Evolutionary conservation across 37 sponge, comb jelly and placozoan species (phyloP).

Genomic region (Geodia barretti): DNA sequence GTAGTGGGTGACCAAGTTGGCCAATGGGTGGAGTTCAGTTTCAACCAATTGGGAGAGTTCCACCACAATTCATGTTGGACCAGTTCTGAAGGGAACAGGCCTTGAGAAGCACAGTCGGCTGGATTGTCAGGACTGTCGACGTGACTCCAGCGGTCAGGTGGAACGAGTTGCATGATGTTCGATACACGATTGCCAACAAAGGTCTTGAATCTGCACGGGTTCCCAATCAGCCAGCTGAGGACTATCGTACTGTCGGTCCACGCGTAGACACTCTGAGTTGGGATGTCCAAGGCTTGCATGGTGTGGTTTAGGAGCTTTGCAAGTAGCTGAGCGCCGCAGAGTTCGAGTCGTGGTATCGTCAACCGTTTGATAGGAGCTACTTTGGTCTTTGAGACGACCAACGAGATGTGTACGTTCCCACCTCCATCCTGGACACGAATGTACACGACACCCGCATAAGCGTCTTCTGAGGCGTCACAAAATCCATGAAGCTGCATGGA

Average conservation of each 20-base stretch:
- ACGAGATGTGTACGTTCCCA: conserved; percentile 3
- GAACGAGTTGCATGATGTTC: conserved; percentile 22
- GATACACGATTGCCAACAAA: conserved; percentile 34
- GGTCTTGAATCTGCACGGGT: conserved; percentile 13
- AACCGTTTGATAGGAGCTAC: conserved; percentile 41
- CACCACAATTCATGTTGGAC: conserved; percentile 35
- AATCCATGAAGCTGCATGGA: conserved; percentile 23
- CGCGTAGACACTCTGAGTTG: background rate
- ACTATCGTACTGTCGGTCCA: conserved; percentile 49
- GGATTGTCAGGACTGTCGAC: conserved; percentile 12
- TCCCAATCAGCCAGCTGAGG: conserved; percentile 23
- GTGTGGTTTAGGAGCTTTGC: conserved; percentile 12
- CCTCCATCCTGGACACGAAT: conserved; percentile 8
- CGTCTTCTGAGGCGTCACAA: conserved; percentile 23
- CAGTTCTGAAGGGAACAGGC: conserved; percentile 37
- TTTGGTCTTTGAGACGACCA: conserved; percentile 23
- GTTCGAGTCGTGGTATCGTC: conserved; percentile 37
- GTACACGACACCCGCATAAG: conserved; percentile 38
- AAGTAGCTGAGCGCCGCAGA: conserved; percentile 34
- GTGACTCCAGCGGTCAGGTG: conserved; percentile 22
- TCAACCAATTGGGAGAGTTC: conserved; percentile 6
- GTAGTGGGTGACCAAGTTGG: background rate
- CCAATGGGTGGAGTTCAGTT: background rate
- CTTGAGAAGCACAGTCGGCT: conserved; percentile 40
- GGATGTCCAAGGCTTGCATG: conserved; percentile 8